A percentile compares a stretch with the other conserved stretches of the same genome.
Conservation (phyloP, 2,797 vertebrate species). For the Pseudocheirus occidentalis region DNA sequence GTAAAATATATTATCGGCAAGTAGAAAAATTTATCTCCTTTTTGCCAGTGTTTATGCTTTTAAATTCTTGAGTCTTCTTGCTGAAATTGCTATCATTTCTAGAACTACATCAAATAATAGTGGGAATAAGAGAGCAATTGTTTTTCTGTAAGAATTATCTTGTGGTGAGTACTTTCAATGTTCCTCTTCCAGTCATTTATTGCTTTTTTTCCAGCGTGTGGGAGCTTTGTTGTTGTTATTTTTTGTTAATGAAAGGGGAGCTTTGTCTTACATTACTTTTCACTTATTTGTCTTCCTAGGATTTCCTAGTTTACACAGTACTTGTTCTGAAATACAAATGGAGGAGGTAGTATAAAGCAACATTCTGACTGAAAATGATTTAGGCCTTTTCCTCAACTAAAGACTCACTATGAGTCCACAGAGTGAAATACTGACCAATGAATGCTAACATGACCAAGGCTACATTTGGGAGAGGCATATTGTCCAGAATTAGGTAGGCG, state of each 20-base stretch:
- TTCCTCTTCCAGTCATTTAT: neutral
- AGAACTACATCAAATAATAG: neutral
- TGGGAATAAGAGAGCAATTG: neutral
- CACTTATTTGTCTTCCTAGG: neutral
- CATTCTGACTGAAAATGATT: neutral
- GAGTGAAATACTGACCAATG: neutral
- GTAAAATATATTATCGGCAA: neutral
- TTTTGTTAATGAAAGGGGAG: neutral
- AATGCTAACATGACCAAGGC: neutral
- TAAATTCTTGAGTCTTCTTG: neutral
- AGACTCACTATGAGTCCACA: neutral
- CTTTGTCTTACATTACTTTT: neutral
- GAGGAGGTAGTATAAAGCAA: neutral
- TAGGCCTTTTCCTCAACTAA: neutral
- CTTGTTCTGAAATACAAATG: neutral
- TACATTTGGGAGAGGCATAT: neutral
- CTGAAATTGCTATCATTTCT: neutral
- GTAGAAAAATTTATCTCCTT: neutral
- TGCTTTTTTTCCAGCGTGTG: neutral
- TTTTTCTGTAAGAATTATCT: neutral
- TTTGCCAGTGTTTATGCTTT: neutral
- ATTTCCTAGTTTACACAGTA: neutral
- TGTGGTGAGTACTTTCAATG: neutral
- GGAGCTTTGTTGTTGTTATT: neutral
- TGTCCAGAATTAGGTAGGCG: neutral